Conservation (phyloP, 2,888 invertebrate genomes). For the Drosophila flavopinicola region DNA sequence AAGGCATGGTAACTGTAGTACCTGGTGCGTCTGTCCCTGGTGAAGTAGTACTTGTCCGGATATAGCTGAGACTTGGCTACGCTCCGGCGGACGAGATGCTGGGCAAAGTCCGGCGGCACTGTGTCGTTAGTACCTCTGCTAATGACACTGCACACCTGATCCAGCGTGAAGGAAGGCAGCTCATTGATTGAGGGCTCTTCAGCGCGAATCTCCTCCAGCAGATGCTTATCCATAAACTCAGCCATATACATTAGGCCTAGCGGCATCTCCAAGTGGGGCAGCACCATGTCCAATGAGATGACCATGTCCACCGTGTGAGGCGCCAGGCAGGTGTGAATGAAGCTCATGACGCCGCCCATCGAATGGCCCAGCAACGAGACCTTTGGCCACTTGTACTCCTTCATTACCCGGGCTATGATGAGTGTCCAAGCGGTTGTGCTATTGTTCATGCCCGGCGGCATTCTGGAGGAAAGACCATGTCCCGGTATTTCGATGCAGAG, state of each 20-base stretch:
- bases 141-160: constrained; percentile 86
- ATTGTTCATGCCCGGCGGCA: constrained; percentile 86
- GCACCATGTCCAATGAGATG: constrained; percentile 64
- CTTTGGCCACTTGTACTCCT: constrained; percentile 88
- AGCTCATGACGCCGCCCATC: constrained; percentile 86
- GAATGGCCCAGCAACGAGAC: constrained; percentile 88
- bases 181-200: constrained; percentile 74
- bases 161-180: constrained; percentile 87
- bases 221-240: constrained; percentile 81
- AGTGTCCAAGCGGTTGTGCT: constrained; percentile 46
- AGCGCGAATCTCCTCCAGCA: constrained; percentile 82
- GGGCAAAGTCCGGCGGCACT: constrained; percentile 85
- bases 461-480: constrained; percentile 88
- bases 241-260: background rate
- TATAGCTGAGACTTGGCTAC: constrained; percentile 85
- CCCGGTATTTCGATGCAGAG: constrained; percentile 89
- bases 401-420: constrained; percentile 86
- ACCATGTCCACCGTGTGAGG: constrained; percentile 75
- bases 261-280: constrained; percentile 82
- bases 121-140: constrained; percentile 82
- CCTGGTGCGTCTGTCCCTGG: constrained; percentile 62
- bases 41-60: constrained; percentile 86
- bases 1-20: constrained; percentile 20
- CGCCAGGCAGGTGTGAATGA: constrained; percentile 86
- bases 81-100: constrained; percentile 86